Conservation (phyloP, 2,113 vertebrate species). For the Hyaena hyaena region DNA sequence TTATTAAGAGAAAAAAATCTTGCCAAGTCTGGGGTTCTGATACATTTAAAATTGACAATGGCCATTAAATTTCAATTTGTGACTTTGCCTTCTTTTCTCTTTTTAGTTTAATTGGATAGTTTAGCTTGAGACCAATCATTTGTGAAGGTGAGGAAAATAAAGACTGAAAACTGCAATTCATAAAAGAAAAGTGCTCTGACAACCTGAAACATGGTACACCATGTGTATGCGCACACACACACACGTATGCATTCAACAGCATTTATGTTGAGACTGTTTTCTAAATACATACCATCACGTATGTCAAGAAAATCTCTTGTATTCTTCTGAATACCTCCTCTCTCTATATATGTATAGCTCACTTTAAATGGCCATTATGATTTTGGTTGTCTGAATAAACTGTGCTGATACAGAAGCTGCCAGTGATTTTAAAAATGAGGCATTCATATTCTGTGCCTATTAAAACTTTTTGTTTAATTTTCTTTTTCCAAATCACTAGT, state of each 20-base stretch:
- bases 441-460: not conserved
- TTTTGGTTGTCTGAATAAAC: constrained; percentile 33
- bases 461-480: not conserved
- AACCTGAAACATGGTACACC: not conserved
- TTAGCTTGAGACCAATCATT: constrained; percentile 13
- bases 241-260: not conserved
- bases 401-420: not conserved
- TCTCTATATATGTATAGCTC: not conserved
- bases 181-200: not conserved
- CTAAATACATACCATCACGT: not conserved
- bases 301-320: not conserved
- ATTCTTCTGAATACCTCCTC: not conserved
- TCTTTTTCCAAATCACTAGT: not conserved
- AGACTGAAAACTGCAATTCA: constrained; percentile 28
- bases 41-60: constrained; percentile 44
- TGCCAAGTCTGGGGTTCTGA: constrained; percentile 7
- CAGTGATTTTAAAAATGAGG: constrained; percentile 19
- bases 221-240: not conserved
- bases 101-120: constrained; percentile 46
- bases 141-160: not conserved
- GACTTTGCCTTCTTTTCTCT: not conserved
- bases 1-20: constrained; percentile 9
- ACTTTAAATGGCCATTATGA: constrained; percentile 31
- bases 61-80: not conserved
- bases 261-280: not conserved